phyloP scores from a whole-genome alignment of 92 coral and sea anemone genomes.

The Porites divaricata region DNA sequence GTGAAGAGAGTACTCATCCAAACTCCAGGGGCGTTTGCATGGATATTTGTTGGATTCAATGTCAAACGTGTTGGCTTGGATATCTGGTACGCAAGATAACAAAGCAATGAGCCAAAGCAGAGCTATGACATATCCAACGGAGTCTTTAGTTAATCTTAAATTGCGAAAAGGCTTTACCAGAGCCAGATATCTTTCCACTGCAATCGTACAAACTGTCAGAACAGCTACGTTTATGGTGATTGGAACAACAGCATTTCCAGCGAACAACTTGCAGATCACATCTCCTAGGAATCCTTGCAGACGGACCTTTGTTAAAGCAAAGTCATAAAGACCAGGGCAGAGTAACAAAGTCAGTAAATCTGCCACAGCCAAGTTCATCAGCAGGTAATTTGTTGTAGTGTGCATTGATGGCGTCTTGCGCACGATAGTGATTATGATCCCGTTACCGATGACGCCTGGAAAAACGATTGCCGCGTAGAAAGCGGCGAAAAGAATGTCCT shows the following conservation, averaged over 20 bases:
- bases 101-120: slow-evolving; percentile 22
- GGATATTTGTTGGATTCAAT: slow-evolving; percentile 24
- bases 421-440: slow-evolving; percentile 42
- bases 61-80: slow-evolving; percentile 32
- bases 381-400: slow-evolving; percentile 59
- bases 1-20: slow-evolving; percentile 40
- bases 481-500: slow-evolving; percentile 40
- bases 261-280: slow-evolving; percentile 56
- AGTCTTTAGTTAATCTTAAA: slow-evolving; percentile 1
- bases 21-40: slow-evolving; percentile 49
- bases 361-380: slow-evolving; percentile 61
- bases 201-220: slow-evolving; percentile 42
- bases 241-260: slow-evolving; percentile 64
- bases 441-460: slow-evolving; percentile 54
- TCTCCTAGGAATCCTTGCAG: slow-evolving; percentile 46
- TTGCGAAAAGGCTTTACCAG: slow-evolving; percentile 52
- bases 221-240: slow-evolving; percentile 56
- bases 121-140: slow-evolving; percentile 22
- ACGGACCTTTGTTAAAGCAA: slow-evolving; percentile 43
- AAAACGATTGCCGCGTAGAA: slow-evolving; percentile 38
- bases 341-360: slow-evolving; percentile 51
- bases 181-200: slow-evolving; percentile 63
- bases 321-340: slow-evolving; percentile 67
- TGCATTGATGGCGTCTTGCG: slow-evolving; percentile 52
- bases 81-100: slow-evolving; percentile 50